Base-by-base conservation (phyloP, 2,888 invertebrate species). In the Plusia festucae region DNA sequence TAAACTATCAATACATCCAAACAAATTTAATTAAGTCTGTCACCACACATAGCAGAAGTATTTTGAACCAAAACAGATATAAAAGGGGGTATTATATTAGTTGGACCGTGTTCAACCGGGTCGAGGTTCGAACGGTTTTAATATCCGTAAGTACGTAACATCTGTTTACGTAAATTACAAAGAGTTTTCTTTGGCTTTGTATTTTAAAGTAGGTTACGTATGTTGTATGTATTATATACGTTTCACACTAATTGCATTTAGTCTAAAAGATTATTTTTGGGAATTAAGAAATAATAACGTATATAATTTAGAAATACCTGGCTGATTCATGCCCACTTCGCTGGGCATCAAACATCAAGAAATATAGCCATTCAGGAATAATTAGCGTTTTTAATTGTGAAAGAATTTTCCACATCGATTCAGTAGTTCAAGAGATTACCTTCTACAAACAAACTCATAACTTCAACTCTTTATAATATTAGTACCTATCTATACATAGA, bases 101-200 rank as follows among this genome's bases (percentile, higher is more conserved):
- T 75, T 76, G 69, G 71, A 68, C 59, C 68, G 61, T 40, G 72
- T 76, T 79, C 74, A 78, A 74, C 72, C 57, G 57, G 32, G 64
- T 56, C 44, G 57, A 51, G 53, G 65, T 62, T 65, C 54, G 61
- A 70, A 68, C 62, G 53, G 69, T 60, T 67, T 68, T 74, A 74
- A 76, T 80, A 79, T 74, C 54, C 60, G 65, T 64, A 61, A 61
- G 62, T 56, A 62, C 46, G 68, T 64, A 80, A 73, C 75, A 70
- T 76, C 64, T 82, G 82, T 81, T 79, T 73, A 70, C 78, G 70
- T 70, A 75, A 75, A 67, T 76, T 78, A 69, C 70, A 76, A 70
- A 70, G 60, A 61, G 68, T 73, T 76, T 77, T 70, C 65, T 75
- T 77, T 70, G 65, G 51, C 65, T 69, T 68, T 73, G 69, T 66